These are phyloP conservation scores for Henicopernis longicauda DNA, from an alignment of 2,113 vertebrate species.

Conservation along the genomic window DNA sequence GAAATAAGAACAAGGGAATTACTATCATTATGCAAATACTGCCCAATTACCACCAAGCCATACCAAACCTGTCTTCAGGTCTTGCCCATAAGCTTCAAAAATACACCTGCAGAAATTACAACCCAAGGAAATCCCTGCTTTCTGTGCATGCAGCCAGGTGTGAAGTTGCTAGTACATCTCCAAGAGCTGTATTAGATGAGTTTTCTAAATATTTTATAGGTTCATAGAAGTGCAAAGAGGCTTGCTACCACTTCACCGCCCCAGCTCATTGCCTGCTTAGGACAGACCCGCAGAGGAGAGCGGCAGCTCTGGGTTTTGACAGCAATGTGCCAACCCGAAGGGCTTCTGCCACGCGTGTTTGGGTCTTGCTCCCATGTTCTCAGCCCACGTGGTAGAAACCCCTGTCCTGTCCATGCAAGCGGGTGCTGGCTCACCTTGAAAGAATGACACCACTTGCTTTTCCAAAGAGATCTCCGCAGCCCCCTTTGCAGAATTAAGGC, in stretches of 20 bases:
- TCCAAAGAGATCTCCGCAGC: background rate
- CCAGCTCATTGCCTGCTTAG: background rate
- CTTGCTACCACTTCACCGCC: background rate
- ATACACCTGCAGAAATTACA: background rate
- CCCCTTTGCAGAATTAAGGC: background rate
- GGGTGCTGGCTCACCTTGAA: background rate
- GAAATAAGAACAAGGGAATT: constrained; percentile 8
- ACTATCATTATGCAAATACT: background rate
- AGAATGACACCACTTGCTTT: background rate
- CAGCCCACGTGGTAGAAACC: background rate
- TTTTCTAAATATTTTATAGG: background rate
- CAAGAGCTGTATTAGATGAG: background rate
- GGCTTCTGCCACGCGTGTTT: rapidly evolving
- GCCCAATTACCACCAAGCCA: background rate
- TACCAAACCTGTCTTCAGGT: background rate
- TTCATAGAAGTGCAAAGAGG: background rate
- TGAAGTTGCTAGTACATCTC: background rate
- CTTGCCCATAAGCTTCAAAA: background rate
- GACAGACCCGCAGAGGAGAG: background rate
- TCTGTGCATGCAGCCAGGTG: background rate
- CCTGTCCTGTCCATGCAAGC: rapidly evolving
- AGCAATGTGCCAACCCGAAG: background rate
- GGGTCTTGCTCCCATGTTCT: background rate
- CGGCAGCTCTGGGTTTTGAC: background rate
- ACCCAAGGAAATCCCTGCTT: background rate